Evolutionary conservation across 2,113 vertebrate species (phyloP), one percentile per base, ranked within the genome.

Genomic region (Seriola rivoliana): DNA sequence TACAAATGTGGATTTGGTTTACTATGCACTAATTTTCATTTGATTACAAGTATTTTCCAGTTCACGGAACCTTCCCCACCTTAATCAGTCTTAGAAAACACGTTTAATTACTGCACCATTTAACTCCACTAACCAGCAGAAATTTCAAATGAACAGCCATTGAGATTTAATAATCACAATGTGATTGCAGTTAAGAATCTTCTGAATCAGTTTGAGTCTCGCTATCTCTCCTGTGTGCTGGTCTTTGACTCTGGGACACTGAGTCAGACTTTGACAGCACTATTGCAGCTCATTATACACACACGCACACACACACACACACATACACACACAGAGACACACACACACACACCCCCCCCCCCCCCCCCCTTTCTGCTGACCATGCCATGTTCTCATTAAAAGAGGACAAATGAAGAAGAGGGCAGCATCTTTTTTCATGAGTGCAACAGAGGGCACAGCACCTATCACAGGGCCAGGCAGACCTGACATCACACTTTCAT

Each of bases 401-500:
- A 44, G 79, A 71, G 79, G 59, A 90, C 71, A 85, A 78, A 83
- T 67, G 70, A 79, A 73, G 81, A 85, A 46, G 60, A 80, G 69
- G 55, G n/a, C 58, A 54, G 75, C 42, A 78, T 88, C 34, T 77
- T 81, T 80, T 74, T 60, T 82, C 62, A 63, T 9, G 55, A 78
- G 54, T 3, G 21, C 57, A 79, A 65, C 75, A 71, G 54, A 71
- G 71, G 78, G 3, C 58, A 64, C 48, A 2, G 29, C 67, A 68
- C 40, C 60, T 66, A 21, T 66, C 71, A 65, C 62, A 50, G 68
- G 34, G 2, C 52, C 63, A 63, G 12, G 38, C 46, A 19, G 46
- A 21, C 9, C 78, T 63, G 58, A 63, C 69, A 57, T 71, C 78
- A 77, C 58, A 54, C 46, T 67, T 50, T 55, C 44, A 71, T 71